Percentiles rank a stretch among this genome's conserved stretches.
These are phyloP conservation scores for Chaunax sp. DNA, from an alignment of 2,797 vertebrate species.

Conservation along the genomic window DNA sequence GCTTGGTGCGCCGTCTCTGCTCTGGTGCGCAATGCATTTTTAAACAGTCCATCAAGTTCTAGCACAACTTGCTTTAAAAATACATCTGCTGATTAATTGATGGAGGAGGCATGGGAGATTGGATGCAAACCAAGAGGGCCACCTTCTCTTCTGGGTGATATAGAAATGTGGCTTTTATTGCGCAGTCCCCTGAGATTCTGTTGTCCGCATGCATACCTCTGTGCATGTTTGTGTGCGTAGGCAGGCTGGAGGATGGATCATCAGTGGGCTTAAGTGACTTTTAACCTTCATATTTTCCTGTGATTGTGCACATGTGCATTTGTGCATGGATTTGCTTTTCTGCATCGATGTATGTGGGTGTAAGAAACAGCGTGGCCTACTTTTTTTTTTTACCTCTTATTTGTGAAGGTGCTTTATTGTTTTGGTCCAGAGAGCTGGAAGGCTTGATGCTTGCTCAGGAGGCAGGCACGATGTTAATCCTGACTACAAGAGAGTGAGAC, in stretches of 20 bases:
- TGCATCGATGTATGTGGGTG: constrained; percentile 35
- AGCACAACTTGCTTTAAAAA: constrained; percentile 85
- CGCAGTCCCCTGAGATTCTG: constrained; percentile 31
- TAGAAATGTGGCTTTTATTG: constrained; percentile 50
- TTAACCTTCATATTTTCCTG: constrained; percentile 1
- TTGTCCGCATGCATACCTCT: constrained; percentile 24
- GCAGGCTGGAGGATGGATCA: constrained; percentile 1
- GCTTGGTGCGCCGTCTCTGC: constrained; percentile 60
- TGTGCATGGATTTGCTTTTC: constrained; percentile 36
- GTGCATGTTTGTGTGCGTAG: background rate
- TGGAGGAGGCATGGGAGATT: constrained; percentile 66
- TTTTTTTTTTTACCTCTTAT: constrained; percentile 46
- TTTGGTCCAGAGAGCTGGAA: constrained; percentile 29
- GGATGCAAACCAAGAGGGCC: constrained; percentile 55
- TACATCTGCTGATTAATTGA: constrained; percentile 86
- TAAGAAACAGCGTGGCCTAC: constrained; percentile 48
- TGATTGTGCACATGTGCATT: constrained; percentile 18
- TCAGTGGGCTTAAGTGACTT: constrained; percentile 23
- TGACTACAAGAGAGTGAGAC: constrained; percentile 16
- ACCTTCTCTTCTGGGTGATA: constrained; percentile 47
- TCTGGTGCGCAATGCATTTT: constrained; percentile 81
- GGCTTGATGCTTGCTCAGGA: constrained; percentile 28
- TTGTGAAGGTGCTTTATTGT: constrained; percentile 60
- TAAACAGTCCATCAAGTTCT: constrained; percentile 84
- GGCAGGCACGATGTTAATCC: constrained; percentile 33